Percentiles rank a stretch among this genome's conserved stretches.
phyloP scores from a whole-genome alignment of 1,140 invertebrate genomes.

The Doryteuthis pealeii region DNA sequence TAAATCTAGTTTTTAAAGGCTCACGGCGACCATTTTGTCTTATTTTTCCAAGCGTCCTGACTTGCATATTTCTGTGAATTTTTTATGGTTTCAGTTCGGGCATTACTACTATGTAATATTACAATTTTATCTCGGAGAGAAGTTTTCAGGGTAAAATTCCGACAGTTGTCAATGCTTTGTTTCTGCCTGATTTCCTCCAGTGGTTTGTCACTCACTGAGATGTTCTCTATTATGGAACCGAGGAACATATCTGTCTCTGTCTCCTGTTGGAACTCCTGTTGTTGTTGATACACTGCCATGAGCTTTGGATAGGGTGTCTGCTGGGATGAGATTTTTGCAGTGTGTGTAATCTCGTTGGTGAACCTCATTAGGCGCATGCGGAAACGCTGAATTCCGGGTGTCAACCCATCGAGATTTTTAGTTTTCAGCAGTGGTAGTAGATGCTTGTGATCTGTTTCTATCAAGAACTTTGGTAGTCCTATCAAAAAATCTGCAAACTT shows the following conservation, averaged over 20 bases:
- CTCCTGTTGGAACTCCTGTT: constrained; percentile 17
- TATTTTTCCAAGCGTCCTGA: too few species aligned
- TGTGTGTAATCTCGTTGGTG: constrained; percentile 19
- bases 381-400: constrained; percentile 25
- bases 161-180: too few species aligned
- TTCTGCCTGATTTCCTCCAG: constrained; percentile 19
- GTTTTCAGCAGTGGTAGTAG: neutral
- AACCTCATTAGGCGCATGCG: constrained; percentile 26
- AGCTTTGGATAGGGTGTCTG: constrained; percentile 22
- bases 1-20: too few species aligned
- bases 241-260: constrained; percentile 16
- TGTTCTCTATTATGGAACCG: neutral
- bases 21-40: too few species aligned
- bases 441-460: neutral
- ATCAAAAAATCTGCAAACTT: neutral
- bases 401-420: constrained; percentile 7
- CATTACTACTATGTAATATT: too few species aligned
- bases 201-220: constrained; percentile 12
- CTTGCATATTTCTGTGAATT: too few species aligned
- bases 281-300: neutral
- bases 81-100: too few species aligned
- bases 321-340: constrained; percentile 22
- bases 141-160: too few species aligned
- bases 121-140: too few species aligned
- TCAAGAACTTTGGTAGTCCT: too few species aligned